Percentiles rank a stretch among this genome's conserved stretches.
Evolutionary conservation across 2,888 invertebrate genomes (phyloP).

Genomic region (Branchellion lobata): DNA sequence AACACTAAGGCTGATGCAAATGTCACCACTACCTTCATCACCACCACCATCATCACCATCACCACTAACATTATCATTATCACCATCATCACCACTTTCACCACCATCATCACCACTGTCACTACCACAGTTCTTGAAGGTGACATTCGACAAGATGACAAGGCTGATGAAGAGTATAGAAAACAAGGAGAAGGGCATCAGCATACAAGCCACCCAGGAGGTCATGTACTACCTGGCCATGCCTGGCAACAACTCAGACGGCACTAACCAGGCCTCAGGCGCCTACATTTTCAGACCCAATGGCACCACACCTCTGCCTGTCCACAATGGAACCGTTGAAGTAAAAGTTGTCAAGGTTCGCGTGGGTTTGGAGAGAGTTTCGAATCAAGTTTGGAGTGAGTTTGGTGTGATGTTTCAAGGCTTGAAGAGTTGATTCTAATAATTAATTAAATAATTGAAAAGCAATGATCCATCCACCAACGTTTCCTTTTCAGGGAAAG

Average conservation of each 20-base stretch:
- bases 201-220: slow-evolving; percentile 57
- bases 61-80: no score
- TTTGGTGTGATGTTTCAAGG: neutral
- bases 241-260: slow-evolving; percentile 66
- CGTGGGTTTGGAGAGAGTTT: neutral
- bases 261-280: slow-evolving; percentile 76
- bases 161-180: slow-evolving; percentile 67
- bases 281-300: slow-evolving; percentile 76
- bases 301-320: slow-evolving; percentile 9
- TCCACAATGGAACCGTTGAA: neutral
- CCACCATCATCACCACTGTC: no score
- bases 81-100: no score
- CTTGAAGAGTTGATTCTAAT: neutral
- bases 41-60: no score
- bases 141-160: slow-evolving; percentile 67
- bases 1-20: no score
- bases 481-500: slow-evolving; percentile 48
- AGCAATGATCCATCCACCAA: no score
- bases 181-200: slow-evolving; percentile 56
- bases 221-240: slow-evolving; percentile 49
- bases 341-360: slow-evolving; percentile 2
- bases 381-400: neutral
- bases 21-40: no score
- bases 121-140: slow-evolving; percentile 49
- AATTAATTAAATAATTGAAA: no score